Base-by-base conservation (phyloP, 2,113 vertebrate genomes). In the Chaenogobius annularis region DNA sequence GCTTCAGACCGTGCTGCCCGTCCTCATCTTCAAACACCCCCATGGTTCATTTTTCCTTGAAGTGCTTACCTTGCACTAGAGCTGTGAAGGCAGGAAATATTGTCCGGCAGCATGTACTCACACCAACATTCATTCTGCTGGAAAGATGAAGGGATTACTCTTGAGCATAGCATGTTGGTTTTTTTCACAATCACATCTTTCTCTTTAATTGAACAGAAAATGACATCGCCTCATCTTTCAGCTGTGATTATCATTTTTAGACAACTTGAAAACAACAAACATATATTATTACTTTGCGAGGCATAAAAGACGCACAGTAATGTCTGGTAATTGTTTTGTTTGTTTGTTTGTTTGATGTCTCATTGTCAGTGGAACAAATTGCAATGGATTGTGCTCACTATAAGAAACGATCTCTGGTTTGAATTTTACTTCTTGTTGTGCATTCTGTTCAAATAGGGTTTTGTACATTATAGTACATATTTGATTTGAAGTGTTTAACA, bases 61-160 rank as follows among this genome's bases (percentile, higher is more conserved):
- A 79, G 72, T 69, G 82, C 74, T 82, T 85, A 83, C 65, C 74
- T 84, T 83, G 88, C 87, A 83, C 68, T 80, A 82, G 72, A 73
- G 67, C 66, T 63, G 68, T 64, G 48, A 76, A n/a, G 26, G 63
- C 37, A 22, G 19, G 66, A 77, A 61, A 70, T 72, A 54, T n/a
- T 72, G 71, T 84, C 80, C 83, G 31, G 58, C 77, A 80, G 73
- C 72, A 50, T 82, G 66, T 70, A 85, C 75, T 72, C 15, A 44
- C 43, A 66, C 76, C 44, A 58, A 72, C 78, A 63, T 61, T 52
- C 75, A 81, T 72, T 50, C 37, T 63, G 74, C 68, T 43, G 58
- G 23, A 74, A 40, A 82, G 76, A 78, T 77, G 69, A 85, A 81
- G 68, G 35, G 40, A 69, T 78, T 74, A 75, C 26, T 52, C 44